Percentiles rank a stretch among this genome's conserved stretches.
phyloP scores from a whole-genome alignment of 30 jellyfish, hydroid and myxozoan species.

The Aurelia coerulea region DNA sequence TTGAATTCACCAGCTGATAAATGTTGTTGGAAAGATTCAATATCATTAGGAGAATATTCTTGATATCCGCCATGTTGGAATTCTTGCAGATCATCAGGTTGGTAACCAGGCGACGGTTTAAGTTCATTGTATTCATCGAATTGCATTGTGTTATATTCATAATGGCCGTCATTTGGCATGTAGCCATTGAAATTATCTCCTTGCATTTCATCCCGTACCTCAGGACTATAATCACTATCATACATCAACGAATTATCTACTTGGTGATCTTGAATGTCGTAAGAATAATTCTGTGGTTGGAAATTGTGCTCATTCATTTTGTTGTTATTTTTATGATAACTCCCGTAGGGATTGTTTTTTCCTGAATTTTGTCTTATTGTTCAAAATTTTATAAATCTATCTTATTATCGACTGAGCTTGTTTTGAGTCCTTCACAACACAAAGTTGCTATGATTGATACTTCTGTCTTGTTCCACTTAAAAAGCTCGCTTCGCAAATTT shows the following conservation, averaged over 20 bases:
- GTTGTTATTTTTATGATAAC: too few relatives aligned
- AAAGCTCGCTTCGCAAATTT: too few relatives aligned
- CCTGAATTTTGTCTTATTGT: too few relatives aligned
- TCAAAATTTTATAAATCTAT: too few relatives aligned
- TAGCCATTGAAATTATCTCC: neutral
- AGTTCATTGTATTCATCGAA: neutral
- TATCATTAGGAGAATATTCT: neutral
- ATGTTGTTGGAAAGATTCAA: neutral
- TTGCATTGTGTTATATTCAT: neutral
- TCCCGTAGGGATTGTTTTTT: too few relatives aligned
- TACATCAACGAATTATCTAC: neutral
- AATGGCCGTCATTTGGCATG: neutral
- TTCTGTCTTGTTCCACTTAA: too few relatives aligned
- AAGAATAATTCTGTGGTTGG: neutral
- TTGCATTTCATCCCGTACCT: neutral
- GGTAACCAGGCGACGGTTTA: neutral
- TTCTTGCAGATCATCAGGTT: neutral
- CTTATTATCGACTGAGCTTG: too few relatives aligned
- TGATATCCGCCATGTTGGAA: neutral
- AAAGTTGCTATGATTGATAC: too few relatives aligned
- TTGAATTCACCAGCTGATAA: constrained; percentile 20
- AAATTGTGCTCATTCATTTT: neutral
- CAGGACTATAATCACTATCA: neutral
- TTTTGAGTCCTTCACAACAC: too few relatives aligned
- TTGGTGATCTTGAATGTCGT: neutral